These are phyloP conservation scores for Anhinga rufa DNA, from an alignment of 2,113 vertebrate species.

Conservation along the genomic window DNA sequence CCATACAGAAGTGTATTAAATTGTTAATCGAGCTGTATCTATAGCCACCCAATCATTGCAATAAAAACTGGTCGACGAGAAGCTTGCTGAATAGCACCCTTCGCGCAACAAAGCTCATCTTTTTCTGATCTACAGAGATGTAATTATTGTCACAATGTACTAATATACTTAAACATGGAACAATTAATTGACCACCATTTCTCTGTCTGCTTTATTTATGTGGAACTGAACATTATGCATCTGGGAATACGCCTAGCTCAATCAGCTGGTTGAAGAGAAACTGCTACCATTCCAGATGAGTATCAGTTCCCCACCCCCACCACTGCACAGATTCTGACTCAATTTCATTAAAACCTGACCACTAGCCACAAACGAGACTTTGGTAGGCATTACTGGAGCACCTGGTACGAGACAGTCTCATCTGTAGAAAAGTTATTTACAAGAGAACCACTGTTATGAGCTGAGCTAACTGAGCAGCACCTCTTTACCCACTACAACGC, in stretches of 20 bases:
- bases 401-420: not conserved
- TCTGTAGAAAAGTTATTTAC: not conserved
- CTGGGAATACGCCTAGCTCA: not conserved
- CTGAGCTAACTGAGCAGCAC: not conserved
- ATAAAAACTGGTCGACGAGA: not conserved
- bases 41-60: not conserved
- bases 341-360: not conserved
- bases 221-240: not conserved
- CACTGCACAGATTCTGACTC: not conserved
- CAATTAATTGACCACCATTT: not conserved
- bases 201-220: not conserved
- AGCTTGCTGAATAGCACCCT: not conserved
- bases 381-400: not conserved
- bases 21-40: not conserved
- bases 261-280: not conserved
- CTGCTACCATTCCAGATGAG: rapidly evolving
- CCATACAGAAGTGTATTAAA: not conserved
- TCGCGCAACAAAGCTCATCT: not conserved
- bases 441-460: not conserved
- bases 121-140: not conserved
- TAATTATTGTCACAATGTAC: not conserved
- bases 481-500: not conserved
- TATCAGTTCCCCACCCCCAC: not conserved
- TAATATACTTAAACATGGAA: not conserved
- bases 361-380: not conserved